Conservation (phyloP, 2,888 invertebrate species). For the Microplitis deprimator region DNA sequence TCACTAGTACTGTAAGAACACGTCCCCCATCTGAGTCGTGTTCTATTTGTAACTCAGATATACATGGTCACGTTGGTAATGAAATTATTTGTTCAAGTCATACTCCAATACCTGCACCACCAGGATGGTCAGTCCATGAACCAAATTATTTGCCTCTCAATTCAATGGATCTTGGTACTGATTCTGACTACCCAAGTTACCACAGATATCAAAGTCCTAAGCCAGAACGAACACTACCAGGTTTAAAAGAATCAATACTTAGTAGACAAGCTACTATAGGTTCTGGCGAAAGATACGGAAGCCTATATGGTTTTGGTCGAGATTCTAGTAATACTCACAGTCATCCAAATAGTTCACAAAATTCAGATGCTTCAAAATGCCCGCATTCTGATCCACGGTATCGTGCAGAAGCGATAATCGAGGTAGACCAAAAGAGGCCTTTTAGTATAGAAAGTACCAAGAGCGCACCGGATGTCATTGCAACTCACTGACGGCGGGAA, state of each 20-base stretch:
- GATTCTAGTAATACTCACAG: conserved; percentile 52
- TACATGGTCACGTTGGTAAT: conserved; percentile 55
- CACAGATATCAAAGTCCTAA: conserved; percentile 64
- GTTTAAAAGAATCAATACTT: conserved; percentile 39
- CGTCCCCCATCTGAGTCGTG: conserved; percentile 55
- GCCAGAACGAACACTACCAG: conserved; percentile 43
- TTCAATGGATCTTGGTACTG: conserved; percentile 52
- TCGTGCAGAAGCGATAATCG: conserved; percentile 77
- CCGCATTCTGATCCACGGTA: conserved; percentile 65
- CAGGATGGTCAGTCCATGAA: conserved; percentile 65
- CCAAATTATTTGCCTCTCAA: conserved; percentile 51
- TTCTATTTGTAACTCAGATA: conserved; percentile 59
- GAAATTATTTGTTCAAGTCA: conserved; percentile 58
- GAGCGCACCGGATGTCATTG: conserved; percentile 92
- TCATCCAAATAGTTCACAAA: conserved; percentile 54
- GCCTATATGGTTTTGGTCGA: conserved; percentile 59
- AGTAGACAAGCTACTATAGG: conserved; percentile 53
- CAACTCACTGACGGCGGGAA: conserved; percentile 81
- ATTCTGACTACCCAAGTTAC: conserved; percentile 59
- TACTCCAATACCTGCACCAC: conserved; percentile 65
- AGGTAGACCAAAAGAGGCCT: conserved; percentile 76
- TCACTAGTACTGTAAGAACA: conserved; percentile 41
- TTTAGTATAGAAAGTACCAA: conserved; percentile 89
- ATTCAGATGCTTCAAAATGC: conserved; percentile 56
- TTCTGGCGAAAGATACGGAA: conserved; percentile 65